Evolutionary conservation across 2,113 vertebrate genomes (phyloP).

Genomic region (Pedionomus torquatus): DNA sequence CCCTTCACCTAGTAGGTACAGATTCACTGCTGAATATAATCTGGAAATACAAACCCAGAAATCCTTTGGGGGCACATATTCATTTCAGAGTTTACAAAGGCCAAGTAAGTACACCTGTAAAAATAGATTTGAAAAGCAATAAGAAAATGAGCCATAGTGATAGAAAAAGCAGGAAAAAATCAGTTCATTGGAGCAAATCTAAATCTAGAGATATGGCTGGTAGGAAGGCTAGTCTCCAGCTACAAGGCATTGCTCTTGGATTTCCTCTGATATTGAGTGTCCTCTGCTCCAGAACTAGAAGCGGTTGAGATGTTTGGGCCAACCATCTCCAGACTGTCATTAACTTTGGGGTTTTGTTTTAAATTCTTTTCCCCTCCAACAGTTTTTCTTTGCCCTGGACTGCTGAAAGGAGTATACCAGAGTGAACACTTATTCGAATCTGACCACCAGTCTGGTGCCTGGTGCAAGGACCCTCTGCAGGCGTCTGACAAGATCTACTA

Average conservation of each 20-base stretch:
- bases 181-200: background rate
- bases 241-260: background rate
- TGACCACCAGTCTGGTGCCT: constrained; percentile 98
- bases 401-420: constrained; percentile 96
- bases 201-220: background rate
- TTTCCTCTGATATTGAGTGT: constrained; percentile 9
- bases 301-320: background rate
- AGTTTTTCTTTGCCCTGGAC: constrained; percentile 99
- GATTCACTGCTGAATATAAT: constrained; percentile 27
- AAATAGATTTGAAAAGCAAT: constrained; percentile 23
- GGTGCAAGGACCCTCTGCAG: constrained; percentile 98
- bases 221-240: constrained; percentile 3
- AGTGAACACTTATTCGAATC: constrained; percentile 98
- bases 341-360: constrained; percentile 61
- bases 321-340: background rate
- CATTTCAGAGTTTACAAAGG: constrained; percentile 49
- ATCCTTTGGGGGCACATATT: background rate
- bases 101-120: constrained; percentile 47
- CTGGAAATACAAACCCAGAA: constrained; percentile 49
- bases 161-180: background rate
- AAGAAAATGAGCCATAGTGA: background rate
- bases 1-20: constrained; percentile 44
- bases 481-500: constrained; percentile 99
- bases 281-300: constrained; percentile 15
- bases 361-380: constrained; percentile 76